phyloP scores from a whole-genome alignment of 2,888 invertebrate species.

The Lepidochrysops patricia region DNA sequence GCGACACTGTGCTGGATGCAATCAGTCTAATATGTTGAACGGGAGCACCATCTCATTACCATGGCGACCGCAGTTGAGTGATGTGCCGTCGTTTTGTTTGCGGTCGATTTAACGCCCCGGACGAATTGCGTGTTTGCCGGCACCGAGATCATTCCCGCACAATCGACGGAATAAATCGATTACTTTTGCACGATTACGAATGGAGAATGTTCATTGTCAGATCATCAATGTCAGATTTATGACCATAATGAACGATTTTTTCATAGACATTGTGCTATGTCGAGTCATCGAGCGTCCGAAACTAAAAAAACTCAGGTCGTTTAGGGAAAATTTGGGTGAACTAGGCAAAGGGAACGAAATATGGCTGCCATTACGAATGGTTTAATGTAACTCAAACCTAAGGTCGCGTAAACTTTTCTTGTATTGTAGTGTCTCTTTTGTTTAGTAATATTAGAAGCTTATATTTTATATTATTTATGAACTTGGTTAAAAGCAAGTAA shows the following conservation, averaged over 20 bases:
- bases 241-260: neutral
- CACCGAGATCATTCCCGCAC: constrained; percentile 56
- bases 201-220: constrained; percentile 39
- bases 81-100: constrained; percentile 69
- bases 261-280: no score
- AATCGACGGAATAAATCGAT: constrained; percentile 51
- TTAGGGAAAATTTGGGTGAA: no score
- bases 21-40: constrained; percentile 72
- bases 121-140: constrained; percentile 72
- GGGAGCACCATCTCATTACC: constrained; percentile 72
- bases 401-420: no score
- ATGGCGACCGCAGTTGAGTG: constrained; percentile 71
- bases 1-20: constrained; percentile 42
- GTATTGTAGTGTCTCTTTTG: no score
- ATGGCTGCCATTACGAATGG: no score
- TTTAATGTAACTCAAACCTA: no score
- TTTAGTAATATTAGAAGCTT: no score
- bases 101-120: constrained; percentile 71
- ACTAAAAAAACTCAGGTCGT: no score
- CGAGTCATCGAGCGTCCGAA: no score
- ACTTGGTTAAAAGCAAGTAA: no score
- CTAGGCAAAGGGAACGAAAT: no score
- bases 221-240: neutral
- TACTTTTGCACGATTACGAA: constrained; percentile 50
- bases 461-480: no score